phyloP scores from a whole-genome alignment of 2,113 vertebrate genomes.

The Circaetus cinerascens region DNA sequence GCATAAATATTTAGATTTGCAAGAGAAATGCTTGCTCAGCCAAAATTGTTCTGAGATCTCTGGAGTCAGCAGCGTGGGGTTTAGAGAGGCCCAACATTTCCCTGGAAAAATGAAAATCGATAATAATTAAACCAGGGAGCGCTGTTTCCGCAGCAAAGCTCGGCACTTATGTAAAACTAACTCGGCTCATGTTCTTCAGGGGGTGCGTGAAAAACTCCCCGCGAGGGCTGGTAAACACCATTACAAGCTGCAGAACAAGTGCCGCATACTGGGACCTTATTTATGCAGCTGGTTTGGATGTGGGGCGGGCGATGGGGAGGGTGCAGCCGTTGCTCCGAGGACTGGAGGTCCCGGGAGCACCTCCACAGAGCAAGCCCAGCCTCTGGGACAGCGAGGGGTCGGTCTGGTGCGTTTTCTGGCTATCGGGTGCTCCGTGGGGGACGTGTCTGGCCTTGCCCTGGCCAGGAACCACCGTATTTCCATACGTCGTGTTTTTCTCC shows the following conservation, averaged over 20 bases:
- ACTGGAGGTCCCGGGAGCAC: fast-evolving
- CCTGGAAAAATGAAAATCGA: neutral
- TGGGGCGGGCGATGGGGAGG: fast-evolving
- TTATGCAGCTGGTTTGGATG: fast-evolving
- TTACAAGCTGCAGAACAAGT: neutral
- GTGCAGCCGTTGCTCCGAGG: fast-evolving
- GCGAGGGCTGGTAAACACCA: fast-evolving
- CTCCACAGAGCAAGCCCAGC: neutral
- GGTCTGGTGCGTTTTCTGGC: neutral
- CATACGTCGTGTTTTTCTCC: neutral
- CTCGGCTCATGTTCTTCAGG: fast-evolving
- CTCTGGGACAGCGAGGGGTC: neutral
- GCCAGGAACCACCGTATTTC: neutral
- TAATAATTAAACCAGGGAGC: conserved; percentile 21
- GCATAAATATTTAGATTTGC: conserved; percentile 54
- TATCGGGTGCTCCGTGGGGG: fast-evolving
- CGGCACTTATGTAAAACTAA: neutral
- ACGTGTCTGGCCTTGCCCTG: neutral
- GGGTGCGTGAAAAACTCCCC: fast-evolving
- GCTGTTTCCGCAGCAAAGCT: neutral
- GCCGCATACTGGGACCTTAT: fast-evolving
- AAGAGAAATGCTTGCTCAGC: conserved; percentile 36
- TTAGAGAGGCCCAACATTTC: neutral
- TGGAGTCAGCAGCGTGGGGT: neutral
- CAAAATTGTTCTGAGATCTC: neutral